Percentiles rank a stretch among this genome's conserved stretches.
Evolutionary conservation across 1,140 invertebrate species (phyloP).

Genomic region (Pseudoatta argentina): DNA sequence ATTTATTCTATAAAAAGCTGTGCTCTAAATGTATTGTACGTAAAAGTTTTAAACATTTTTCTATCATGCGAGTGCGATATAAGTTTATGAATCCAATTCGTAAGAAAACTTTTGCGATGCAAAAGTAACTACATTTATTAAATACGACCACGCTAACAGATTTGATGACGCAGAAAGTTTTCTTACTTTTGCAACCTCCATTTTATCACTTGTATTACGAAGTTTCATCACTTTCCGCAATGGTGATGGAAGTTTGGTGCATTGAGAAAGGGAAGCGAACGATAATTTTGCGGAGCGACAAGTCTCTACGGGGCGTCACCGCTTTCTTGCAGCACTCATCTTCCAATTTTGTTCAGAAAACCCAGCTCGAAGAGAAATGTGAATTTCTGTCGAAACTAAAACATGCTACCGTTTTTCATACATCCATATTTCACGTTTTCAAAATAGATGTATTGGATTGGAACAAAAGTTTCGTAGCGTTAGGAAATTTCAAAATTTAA

Average conservation of each 20-base stretch:
- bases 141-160: background rate
- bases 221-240: slow-evolving; percentile 35
- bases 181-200: background rate
- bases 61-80: background rate
- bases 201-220: slow-evolving; percentile 37
- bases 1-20: background rate
- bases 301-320: background rate
- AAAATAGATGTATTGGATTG: background rate
- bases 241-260: slow-evolving; percentile 28
- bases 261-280: slow-evolving; percentile 29
- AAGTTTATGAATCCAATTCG: background rate
- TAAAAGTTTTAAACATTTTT: background rate
- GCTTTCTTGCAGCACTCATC: slow-evolving; percentile 2
- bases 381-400: slow-evolving; percentile 11
- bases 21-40: no score
- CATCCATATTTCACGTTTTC: background rate
- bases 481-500: no score
- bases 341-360: slow-evolving; percentile 37
- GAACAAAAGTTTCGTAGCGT: no score
- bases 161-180: slow-evolving; percentile 16
- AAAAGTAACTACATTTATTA: slow-evolving; percentile 26
- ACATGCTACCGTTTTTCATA: background rate
- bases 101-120: background rate
- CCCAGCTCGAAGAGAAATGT: background rate
- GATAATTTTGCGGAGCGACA: slow-evolving; percentile 34